Conservation (phyloP, 2,888 invertebrate species). For the Nipponacmea schrenckii region DNA sequence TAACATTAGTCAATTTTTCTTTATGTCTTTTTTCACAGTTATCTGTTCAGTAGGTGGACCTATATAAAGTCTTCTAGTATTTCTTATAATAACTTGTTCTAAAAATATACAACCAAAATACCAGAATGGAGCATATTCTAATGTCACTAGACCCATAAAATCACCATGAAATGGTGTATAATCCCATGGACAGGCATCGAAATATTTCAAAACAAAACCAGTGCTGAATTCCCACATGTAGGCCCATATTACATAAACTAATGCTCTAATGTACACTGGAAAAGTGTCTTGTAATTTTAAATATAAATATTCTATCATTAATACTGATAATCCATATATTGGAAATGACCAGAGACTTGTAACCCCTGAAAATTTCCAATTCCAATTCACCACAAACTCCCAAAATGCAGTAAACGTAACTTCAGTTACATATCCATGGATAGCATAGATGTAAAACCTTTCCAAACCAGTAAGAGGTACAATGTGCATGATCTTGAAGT, state of each 20-base stretch:
- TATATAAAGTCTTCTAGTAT: constrained; percentile 52
- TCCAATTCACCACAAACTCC: constrained; percentile 69
- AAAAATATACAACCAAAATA: constrained; percentile 58
- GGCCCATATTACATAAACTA: constrained; percentile 68
- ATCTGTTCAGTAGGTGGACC: constrained; percentile 34
- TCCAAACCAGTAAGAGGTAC: constrained; percentile 44
- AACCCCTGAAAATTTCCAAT: constrained; percentile 68
- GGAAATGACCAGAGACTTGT: constrained; percentile 71
- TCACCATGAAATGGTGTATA: constrained; percentile 70
- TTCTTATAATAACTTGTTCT: constrained; percentile 54
- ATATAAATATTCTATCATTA: constrained; percentile 68
- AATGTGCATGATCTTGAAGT: too few relatives aligned
- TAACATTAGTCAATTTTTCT: too few relatives aligned
- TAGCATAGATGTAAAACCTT: constrained; percentile 65
- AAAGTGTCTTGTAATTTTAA: constrained; percentile 49
- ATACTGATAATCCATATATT: constrained; percentile 68
- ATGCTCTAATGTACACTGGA: constrained; percentile 65
- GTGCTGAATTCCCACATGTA: constrained; percentile 70
- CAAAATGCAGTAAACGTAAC: constrained; percentile 71
- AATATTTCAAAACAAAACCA: constrained; percentile 68
- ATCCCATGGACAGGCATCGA: constrained; percentile 72
- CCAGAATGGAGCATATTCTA: constrained; percentile 71
- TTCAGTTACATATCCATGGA: constrained; percentile 65
- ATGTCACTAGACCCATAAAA: constrained; percentile 70
- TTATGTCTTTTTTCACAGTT: too few relatives aligned